Evolutionary conservation across 2,797 vertebrate species (phyloP), one percentile per base, ranked within the genome.

Genomic region (Coracias cyanogaster): DNA sequence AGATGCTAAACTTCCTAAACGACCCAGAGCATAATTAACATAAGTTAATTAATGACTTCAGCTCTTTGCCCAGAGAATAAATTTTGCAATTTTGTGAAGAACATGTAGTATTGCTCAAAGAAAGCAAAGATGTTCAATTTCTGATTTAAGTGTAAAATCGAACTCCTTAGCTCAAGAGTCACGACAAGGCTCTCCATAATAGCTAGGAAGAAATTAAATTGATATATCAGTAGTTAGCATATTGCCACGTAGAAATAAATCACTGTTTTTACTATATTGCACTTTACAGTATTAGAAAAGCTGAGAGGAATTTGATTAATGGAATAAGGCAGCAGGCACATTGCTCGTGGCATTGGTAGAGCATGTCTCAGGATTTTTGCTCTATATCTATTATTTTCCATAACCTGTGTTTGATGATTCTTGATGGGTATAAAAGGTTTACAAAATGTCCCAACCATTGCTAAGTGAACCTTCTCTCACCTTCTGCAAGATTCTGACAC

Each of bases 191-290:
- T 90, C 28, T 86, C 76, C 15, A 24, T 62, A 82, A 86, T 18
- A 76, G 8, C 49, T 81, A 73, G 48, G 51, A 77, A 82, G 46
- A 90, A 88, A 93, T 62, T 79, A 57, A 94, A 78, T 49, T 78
- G 60, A 45, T 70, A 7, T 66, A 62, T 76, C 37, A 39, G 49
- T 25, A 62, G 58, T 72, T 86, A 90, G 22, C 39, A 55, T 55
- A 86, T 31, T 79, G 54, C 29, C 54, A 28, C 37, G n/a, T 22
- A 83, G 61, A 86, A 93, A 84, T 93, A 96, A 94, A 55, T 82
- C 58, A 93, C 46, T 72, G 8, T 70, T 94, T 86, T 57, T 79
- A 57, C 20, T 64, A 31, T 57, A 67, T 35, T 61, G 58, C 26
- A 57, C 33, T 64, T 89, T 31, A 37, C 16, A 58, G 16, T 87